Evolutionary conservation across 2,797 vertebrate species (phyloP), one percentile per base, ranked within the genome.

Genomic region (Enteromius fasciolatus): DNA sequence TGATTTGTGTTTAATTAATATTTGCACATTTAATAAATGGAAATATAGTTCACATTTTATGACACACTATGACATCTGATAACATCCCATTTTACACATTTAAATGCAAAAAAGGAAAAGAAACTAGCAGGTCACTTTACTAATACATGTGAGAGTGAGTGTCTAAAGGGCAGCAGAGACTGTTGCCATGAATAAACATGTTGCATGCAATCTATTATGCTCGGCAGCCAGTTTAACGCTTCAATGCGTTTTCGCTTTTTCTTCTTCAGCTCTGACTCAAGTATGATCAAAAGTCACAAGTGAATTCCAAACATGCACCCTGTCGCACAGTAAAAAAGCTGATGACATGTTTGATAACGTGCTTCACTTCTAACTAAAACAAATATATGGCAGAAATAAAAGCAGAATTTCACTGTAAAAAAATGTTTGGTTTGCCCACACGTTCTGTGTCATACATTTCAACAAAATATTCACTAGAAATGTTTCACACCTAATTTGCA

Each of bases 181-280:
- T 33, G 44, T 67, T 77, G 11, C 59, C 7, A 50, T 12, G 2
- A 18, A 12, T 12, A 33, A 52, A 67, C n/a, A 33, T 15, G 39
- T 31, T 1, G 23, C 63, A 7, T 18, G 4, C 6, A 3, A 57
- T 44, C 50, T 44, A 9, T 9, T 44, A 31, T n/a, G 44, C 23
- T 70, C 66, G 48, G 63, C 3, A 18, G 28, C 0, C 25, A n/a
- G 12, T 5, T 28, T 61, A 17, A 61, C 0, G 20, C 67, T 61
- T 33, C 18, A 33, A 1, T 72, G 28, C 54, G 36, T 63, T 80
- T 80, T 63, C 14, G n/a, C 68, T 63, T 79, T 79, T 68, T 36
- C 64, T 73, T 48, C 20, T 70, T 15, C 67, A 70, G 28, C 18
- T 59, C 25, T 36, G 68, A 72, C 78, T 72, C 52, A 46, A 36